These are phyloP conservation scores for Ephestia elutella DNA, from an alignment of 1,140 invertebrate genomes.

Conservation along the genomic window DNA sequence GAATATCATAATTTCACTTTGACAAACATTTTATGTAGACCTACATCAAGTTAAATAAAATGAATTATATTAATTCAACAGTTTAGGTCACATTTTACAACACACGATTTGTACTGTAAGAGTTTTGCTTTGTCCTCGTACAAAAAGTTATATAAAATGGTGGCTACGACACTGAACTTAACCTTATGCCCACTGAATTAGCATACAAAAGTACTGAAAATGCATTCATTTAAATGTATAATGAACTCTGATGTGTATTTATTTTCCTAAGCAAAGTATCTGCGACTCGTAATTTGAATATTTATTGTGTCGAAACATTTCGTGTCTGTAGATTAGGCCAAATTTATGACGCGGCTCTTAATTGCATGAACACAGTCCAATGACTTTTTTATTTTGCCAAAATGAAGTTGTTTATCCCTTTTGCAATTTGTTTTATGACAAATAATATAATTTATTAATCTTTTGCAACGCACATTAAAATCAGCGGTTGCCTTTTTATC, in stretches of 20 bases:
- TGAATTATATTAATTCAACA: too few species aligned
- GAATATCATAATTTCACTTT: too few species aligned
- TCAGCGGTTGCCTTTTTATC: constrained; percentile 34
- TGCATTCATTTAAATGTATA: constrained; percentile 62
- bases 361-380: constrained; percentile 9
- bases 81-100: neutral
- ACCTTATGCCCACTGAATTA: constrained; percentile 58
- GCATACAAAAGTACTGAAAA: constrained; percentile 71
- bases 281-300: constrained; percentile 31
- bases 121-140: constrained; percentile 26
- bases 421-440: constrained; percentile 4
- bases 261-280: constrained; percentile 33
- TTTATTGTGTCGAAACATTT: constrained; percentile 25
- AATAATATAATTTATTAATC: constrained; percentile 8
- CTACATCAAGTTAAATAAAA: too few species aligned
- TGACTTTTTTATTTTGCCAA: constrained; percentile 7
- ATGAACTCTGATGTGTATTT: constrained; percentile 33
- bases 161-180: constrained; percentile 65
- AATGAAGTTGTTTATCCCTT: constrained; percentile 7
- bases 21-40: too few species aligned
- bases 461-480: constrained; percentile 17
- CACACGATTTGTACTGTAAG: neutral
- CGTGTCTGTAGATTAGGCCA: constrained; percentile 17
- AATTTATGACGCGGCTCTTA: constrained; percentile 19
- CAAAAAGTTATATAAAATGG: constrained; percentile 38